Conservation (phyloP, 2,888 invertebrate genomes). For the Cremastobaeus sp. region DNA sequence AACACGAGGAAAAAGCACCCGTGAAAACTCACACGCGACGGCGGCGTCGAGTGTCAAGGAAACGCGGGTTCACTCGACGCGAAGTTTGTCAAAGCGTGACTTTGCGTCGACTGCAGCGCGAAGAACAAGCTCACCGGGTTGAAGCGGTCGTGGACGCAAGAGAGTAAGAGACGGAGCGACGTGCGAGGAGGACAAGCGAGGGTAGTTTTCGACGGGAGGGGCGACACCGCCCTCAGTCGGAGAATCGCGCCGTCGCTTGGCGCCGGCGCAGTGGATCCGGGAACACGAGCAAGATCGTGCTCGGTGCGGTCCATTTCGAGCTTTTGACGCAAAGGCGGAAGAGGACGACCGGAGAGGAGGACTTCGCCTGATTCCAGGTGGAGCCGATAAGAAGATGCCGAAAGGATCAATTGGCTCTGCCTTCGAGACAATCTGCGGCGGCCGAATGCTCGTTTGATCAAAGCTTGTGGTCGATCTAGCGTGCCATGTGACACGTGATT, state of each 20-base stretch:
- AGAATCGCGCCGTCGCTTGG: slow-evolving; percentile 60
- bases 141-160: slow-evolving; percentile 43
- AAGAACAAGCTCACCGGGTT: slow-evolving; percentile 54
- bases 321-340: slow-evolving; percentile 41
- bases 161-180: slow-evolving; percentile 20
- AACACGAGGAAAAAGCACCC: slow-evolving; percentile 2
- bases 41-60: slow-evolving; percentile 19
- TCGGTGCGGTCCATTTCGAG: slow-evolving; percentile 62
- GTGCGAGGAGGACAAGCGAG: slow-evolving; percentile 33
- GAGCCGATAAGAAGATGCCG: not conserved
- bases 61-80: slow-evolving; percentile 47
- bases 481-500: slow-evolving; percentile 3
- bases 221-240: slow-evolving; percentile 65
- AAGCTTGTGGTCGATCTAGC: not conserved
- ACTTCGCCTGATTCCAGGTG: not conserved
- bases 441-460: not conserved
- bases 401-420: too few relatives aligned
- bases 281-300: slow-evolving; percentile 33
- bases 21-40: slow-evolving; percentile 31
- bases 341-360: slow-evolving; percentile 20
- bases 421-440: not conserved
- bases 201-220: slow-evolving; percentile 55
- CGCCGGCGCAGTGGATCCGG: slow-evolving; percentile 23
- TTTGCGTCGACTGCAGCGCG: slow-evolving; percentile 58
- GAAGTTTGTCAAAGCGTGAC: slow-evolving; percentile 53